Percentiles rank a stretch among this genome's conserved stretches.
These are phyloP conservation scores for Actinemys pallida DNA, from an alignment of 2,113 vertebrate genomes.

Conservation along the genomic window DNA sequence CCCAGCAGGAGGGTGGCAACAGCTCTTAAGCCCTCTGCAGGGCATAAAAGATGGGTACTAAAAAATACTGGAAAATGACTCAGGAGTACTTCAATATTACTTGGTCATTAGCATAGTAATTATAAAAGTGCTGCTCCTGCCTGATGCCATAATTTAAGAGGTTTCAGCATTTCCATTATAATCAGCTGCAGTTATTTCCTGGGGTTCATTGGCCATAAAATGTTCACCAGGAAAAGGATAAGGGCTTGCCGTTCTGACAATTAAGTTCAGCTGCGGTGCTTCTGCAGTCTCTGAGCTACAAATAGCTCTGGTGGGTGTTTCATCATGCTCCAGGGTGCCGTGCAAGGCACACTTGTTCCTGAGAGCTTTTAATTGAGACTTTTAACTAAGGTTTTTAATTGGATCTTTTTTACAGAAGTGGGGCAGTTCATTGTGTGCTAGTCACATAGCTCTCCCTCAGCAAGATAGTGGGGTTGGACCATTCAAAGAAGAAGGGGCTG, in stretches of 20 bases:
- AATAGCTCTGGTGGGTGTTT: constrained; percentile 35
- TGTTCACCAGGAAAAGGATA: constrained; percentile 13
- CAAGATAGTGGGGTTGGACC: neutral
- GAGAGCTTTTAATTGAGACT: constrained; percentile 40
- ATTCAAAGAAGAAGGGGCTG: neutral
- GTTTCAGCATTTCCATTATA: constrained; percentile 71
- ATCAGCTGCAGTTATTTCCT: constrained; percentile 64
- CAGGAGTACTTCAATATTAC: constrained; percentile 74
- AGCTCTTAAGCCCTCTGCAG: constrained; percentile 68
- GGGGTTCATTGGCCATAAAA: constrained; percentile 64
- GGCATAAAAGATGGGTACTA: constrained; percentile 60
- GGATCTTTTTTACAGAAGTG: neutral
- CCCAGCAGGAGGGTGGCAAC: constrained; percentile 59
- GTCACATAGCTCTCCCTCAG: neutral
- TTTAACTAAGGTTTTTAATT: constrained; percentile 48
- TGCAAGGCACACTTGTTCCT: constrained; percentile 1
- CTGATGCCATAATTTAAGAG: constrained; percentile 63
- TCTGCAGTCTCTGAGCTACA: neutral
- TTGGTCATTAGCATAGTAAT: constrained; percentile 76
- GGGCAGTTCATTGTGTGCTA: neutral
- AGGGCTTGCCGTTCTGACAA: neutral
- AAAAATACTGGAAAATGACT: constrained; percentile 71
- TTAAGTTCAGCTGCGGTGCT: neutral
- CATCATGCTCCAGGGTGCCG: constrained; percentile 36
- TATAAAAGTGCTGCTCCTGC: constrained; percentile 60